Evolutionary conservation across 2,113 vertebrate species (phyloP).

Genomic region (Hypomesus transpacificus): DNA sequence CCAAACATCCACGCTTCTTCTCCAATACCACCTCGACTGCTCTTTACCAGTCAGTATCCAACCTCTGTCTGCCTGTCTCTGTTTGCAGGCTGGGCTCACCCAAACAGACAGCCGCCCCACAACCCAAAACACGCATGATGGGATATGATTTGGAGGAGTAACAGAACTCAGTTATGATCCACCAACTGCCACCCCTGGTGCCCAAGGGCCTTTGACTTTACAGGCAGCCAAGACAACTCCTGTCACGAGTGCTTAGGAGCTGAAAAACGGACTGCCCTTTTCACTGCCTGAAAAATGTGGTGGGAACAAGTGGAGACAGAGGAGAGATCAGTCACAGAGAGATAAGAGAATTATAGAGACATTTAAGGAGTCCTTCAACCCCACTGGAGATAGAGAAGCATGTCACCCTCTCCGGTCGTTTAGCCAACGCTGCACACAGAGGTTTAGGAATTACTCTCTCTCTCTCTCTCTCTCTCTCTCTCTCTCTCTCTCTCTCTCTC

Average conservation of each 20-base stretch:
- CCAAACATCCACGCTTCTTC: no score
- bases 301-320: constrained; percentile 18
- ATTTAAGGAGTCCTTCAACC: constrained; percentile 15
- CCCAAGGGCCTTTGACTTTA: constrained; percentile 21
- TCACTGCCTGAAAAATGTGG: constrained; percentile 29
- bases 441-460: background rate
- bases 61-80: constrained; percentile 50
- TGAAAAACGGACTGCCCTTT: constrained; percentile 23
- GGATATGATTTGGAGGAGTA: constrained; percentile 46
- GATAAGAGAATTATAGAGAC: constrained; percentile 27
- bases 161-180: constrained; percentile 49
- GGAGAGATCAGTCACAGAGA: constrained; percentile 20
- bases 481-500: no score
- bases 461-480: background rate
- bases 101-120: constrained; percentile 16
- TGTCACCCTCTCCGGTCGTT: constrained; percentile 9
- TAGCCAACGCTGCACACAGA: constrained; percentile 2
- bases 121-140: constrained; percentile 40
- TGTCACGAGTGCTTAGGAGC: constrained; percentile 32
- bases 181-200: constrained; percentile 9
- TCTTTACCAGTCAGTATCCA: background rate
- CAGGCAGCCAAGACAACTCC: constrained; percentile 37
- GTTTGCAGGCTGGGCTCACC: constrained; percentile 24
- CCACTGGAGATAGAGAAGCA: background rate
- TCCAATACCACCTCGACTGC: background rate